Evolutionary conservation across 37 sponge, comb jelly and placozoan genomes (phyloP), one percentile per base, ranked within the genome.

Genomic region (Chondrilla cf. caribensis): DNA sequence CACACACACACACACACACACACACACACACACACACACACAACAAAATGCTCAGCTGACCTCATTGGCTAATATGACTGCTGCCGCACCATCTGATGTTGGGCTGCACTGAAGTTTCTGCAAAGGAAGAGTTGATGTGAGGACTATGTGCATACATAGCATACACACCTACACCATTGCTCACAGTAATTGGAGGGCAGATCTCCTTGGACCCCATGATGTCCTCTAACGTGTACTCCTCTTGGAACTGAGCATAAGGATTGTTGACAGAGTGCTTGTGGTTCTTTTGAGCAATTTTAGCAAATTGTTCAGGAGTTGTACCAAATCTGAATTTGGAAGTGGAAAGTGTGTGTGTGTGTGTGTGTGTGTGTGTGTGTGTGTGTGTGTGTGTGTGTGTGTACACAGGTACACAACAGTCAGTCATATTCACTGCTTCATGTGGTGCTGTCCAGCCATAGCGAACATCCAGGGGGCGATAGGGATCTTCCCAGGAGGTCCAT

Each of bases 191-290:
- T 0, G 91, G 92, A 18, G 65, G 41, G 84, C 47, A 68, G 24
- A 91, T 87, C 58, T 57, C 60, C 67, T 84, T 87, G 11, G 92
- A 87, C 25, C 24, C 54, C 54, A 88, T 77, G 8, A 91, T 82
- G 77, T 88, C 81, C 38, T 88, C 88, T 35, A 91, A 58, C 6
- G 79, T 81, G 78, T 91, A 91, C 32, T 77, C 89, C 0, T 84
- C 79, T 42, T 84, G 85, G 58, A 91, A 88, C 82, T 91, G 92
- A 5, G 86, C 88, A 66, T 87, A 81, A 32, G 92, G 92, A 32
- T 91, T 91, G 83, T 91, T 91, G 39, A 87, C 88, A 15, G 92
- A 91, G 71, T 89, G 90, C 9, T 57, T 68, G 82, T 89, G 90
- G 60, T 89, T 89, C 80, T 89, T 89, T 44, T 76, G 58, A 14